Evolutionary conservation across 2,113 vertebrate genomes (phyloP), one percentile per base, ranked within the genome.

Genomic region (Ophiodon elongatus): DNA sequence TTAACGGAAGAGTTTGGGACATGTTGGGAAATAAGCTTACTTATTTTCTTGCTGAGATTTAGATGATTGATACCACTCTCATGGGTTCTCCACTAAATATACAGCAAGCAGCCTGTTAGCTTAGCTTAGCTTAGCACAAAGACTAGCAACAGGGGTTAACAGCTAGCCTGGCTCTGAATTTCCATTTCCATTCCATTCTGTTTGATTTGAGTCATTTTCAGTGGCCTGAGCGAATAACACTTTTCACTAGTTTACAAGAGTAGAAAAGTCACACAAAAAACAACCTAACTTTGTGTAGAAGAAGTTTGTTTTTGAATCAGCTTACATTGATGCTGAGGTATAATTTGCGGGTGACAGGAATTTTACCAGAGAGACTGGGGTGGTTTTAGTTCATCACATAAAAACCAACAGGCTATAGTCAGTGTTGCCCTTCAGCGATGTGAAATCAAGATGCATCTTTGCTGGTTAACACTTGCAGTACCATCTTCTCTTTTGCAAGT

Each of bases 401-500:
- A 8, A 31, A 27, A 25, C 25, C 17, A 10, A 19, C 1, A 25
- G 0, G 27, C 25, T 39, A 72, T 50, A 15, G 31, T 72, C 21
- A 33, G n/a, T 39, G 19, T 35, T 29, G 33, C 17, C 54, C 33
- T 65, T 60, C 5, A 65, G 41, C 64, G 62, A 45, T 31, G 45
- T 33, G 15, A 71, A 73, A 76, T 47, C 4, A 25, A 69, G 57
- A 54, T 27, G 29, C 27, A 23, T 77, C 37, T 73, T 8, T 56
- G 14, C 31, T 21, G n/a, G 62, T 59, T 35, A 39, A 50, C 33
- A 70, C 33, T 35, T 80, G 57, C 54, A 45, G 79, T 69, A 69
- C 37, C 29, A 14, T 52, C 25, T 73, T 74, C 54, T 65, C 47
- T 45, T 83, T 50, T 41, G 31, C 73, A 68, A 64, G n/a, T n/a